Evolutionary conservation across 64 coral and sea anemone genomes (phyloP), one percentile per base, ranked within the genome.

Genomic region (Porites australiensis): DNA sequence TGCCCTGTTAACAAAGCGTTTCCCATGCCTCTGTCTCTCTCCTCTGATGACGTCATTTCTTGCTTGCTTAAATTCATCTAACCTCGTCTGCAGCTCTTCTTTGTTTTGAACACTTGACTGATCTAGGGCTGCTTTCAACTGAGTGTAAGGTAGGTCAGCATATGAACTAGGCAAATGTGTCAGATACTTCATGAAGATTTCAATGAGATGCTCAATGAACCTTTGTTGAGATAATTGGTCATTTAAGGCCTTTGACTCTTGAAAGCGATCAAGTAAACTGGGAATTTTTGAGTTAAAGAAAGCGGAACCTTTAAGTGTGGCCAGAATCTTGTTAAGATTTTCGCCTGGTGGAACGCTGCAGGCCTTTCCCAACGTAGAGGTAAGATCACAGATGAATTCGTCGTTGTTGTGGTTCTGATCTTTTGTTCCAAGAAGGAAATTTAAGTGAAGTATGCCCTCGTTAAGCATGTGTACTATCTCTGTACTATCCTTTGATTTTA

Each of bases 141-240:
- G 64, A 50, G 83, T 78, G 21, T 92, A 86, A 43, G 94, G 94
- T 1, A 92, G 13, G 43, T 96, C 94, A 52, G 84, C 83, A 84
- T 89, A 96, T 4, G 94, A 91, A 57, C 86, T 96, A 2, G 94
- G 94, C 46, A 96, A 67, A 58, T 74, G 85, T 46, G 75, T 91
- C 19, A 96, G 44, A 65, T 96, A 96, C 50, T 46, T 83, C 43
- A 4, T 61, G 58, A 81, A 96, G 18, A 96, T 49, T 27, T 5
- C 18, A 51, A 96, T 75, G 48, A 92, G 13, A 37, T 81, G 37
- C 43, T 52, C 11, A 60, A 92, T 77, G 10, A 90, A 3, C 65
- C 27, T 48, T 48, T 55, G 62, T 44, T n/a, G 49, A 11, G 77
- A 44, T 2, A 80, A 76, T 9, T 71, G 50, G 4, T 37, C 12